These are phyloP conservation scores for Microplitis manilae DNA, from an alignment of 2,888 invertebrate species.

Conservation along the genomic window DNA sequence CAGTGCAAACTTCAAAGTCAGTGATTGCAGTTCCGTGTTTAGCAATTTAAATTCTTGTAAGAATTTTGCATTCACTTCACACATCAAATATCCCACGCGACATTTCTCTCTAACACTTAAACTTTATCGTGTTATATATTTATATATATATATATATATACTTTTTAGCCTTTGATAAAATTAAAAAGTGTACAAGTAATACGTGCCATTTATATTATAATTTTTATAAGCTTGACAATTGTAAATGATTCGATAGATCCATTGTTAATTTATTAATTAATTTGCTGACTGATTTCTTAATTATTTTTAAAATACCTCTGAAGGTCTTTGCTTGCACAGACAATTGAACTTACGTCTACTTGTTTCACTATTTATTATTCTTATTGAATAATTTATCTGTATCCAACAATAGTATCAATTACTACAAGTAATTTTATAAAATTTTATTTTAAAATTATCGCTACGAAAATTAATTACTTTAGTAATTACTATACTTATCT, in stretches of 20 bases:
- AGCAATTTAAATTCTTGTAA: conserved; percentile 6
- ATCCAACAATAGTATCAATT: background rate
- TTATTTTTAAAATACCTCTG: background rate
- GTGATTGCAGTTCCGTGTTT: conserved; percentile 1
- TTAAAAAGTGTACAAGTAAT: background rate
- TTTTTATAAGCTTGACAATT: background rate
- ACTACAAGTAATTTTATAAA: background rate
- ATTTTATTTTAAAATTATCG: too few species aligned
- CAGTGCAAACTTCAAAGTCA: conserved; percentile 15
- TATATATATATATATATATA: background rate
- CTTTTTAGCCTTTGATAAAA: background rate
- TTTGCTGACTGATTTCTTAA: too few species aligned
- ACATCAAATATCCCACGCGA: background rate
- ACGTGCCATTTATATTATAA: background rate
- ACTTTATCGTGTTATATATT: background rate
- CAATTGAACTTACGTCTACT: too few species aligned
- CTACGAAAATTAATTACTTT: too few species aligned
- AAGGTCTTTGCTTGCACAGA: background rate
- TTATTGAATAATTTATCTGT: background rate
- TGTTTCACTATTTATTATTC: background rate
- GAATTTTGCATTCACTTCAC: background rate
- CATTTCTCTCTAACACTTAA: background rate
- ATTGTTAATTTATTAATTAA: too few species aligned
- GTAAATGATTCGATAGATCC: background rate
- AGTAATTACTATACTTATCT: too few species aligned